Base-by-base conservation (phyloP, 2,888 invertebrate species). In the Eupeodes luniger region DNA sequence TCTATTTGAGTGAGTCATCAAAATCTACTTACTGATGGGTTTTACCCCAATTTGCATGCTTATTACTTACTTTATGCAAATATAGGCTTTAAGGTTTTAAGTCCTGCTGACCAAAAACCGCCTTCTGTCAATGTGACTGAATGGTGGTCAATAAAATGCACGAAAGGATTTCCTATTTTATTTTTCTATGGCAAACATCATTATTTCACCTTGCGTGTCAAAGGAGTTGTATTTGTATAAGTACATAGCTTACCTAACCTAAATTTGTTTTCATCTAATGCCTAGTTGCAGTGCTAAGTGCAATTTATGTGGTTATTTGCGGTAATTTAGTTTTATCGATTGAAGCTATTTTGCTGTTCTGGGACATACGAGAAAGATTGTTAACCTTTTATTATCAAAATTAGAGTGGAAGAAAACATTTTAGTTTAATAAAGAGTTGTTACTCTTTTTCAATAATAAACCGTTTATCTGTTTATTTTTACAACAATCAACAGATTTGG, bases 151-250 rank as follows among this genome's bases (percentile, higher is more conserved):
- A 70, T 44, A 9, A 55, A 44, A 55, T 70, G 40, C 55, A 44
- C 19, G 19, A 27, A 70, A 19, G 55, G 69, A 69, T 19, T 49
- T 66, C 36, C 34, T 36, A 7, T 59, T 59, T 12, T 34, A 27
- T 57, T n/a, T 12, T 47, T 64, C 19, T 64, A 47, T 47, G 44
- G 47, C 66, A 64, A 47, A 51, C 36, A 67, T 36, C 51, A 55
- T 69, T 53, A 16, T 40, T 10, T 36, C 51, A 34, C 16, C 69
- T 69, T 53, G 69, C 69, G 69, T 69, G 69, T 69, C 40, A 53
- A 69, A 69, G 16, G 7, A 34, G 34, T 40, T 7, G 9, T 9
- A 40, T 40, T 7, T 40, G 9, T 40, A 5, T 40, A 40, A 7
- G 40, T 40, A 40, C 40, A 40, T 5, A 34, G 12, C 19, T 16